Evolutionary conservation across 2,888 invertebrate genomes (phyloP).

Genomic region (Xylota sylvarum): DNA sequence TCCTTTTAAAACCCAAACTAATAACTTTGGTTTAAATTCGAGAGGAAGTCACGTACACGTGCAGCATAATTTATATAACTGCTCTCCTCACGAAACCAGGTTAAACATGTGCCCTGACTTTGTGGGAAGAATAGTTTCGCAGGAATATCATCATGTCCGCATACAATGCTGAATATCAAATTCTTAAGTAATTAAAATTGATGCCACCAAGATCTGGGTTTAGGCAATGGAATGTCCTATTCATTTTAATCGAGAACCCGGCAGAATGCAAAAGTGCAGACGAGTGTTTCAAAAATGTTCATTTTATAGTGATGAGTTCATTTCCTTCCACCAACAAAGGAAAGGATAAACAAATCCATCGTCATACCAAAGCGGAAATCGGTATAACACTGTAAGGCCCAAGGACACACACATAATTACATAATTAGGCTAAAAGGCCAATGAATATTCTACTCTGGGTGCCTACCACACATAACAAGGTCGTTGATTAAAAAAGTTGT

Average conservation of each 20-base stretch:
- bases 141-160: neutral
- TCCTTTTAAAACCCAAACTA: conserved; percentile 47
- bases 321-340: neutral
- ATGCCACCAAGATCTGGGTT: neutral
- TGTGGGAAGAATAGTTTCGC: neutral
- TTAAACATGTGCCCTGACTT: neutral
- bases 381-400: too few species aligned
- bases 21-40: conserved; percentile 50
- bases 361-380: too few species aligned
- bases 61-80: conserved; percentile 37
- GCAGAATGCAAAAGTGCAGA: neutral
- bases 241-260: neutral
- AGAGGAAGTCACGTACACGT: conserved; percentile 60
- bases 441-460: conserved; percentile 6
- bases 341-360: too few species aligned
- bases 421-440: neutral
- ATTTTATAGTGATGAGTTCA: too few species aligned
- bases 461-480: conserved; percentile 1
- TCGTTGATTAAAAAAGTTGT: conserved; percentile 20
- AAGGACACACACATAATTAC: neutral
- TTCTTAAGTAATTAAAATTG: conserved; percentile 15
- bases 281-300: neutral
- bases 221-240: neutral
- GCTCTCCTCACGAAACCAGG: neutral
- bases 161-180: neutral